Base-by-base conservation (phyloP, 2,888 invertebrate species). In the Furcula furcula region DNA sequence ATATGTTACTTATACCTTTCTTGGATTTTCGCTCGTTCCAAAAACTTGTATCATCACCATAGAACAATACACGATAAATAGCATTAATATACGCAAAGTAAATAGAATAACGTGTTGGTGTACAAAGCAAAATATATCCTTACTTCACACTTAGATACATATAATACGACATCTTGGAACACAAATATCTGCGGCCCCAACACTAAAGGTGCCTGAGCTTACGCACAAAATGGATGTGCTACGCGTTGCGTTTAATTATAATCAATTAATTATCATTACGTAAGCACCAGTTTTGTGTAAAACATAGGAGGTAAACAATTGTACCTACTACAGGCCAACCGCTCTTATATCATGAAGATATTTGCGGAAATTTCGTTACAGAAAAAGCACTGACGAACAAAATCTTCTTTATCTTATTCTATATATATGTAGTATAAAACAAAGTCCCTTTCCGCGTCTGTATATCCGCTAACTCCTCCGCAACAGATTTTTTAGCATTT, bases 171-270 rank as follows among this genome's bases (percentile, higher is more conserved):
- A 48, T 55, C 51, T 55, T 51, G 41, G 45, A 45, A 46, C 33
- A 51, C 46, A 46, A 47, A 48, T 48, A 40, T 39, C 42, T 52
- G 36, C 48, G 37, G 15, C 10, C 14, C 13, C 49, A 45, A 55
- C 46, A 43, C 52, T 52, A 46, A 55, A 59, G 60, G 55, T 56
- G 56, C 46, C 56, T 49, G 53, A 45, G 56, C 46, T 59, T 59
- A 59, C 60, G 48, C 55, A 38, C 48, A 57, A 58, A 59, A 59
- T 59, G 62, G 59, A 59, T 61, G 54, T 55, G 62, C 58, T 47
- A 59, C 48, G 58, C 57, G 58, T 61, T 55, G 52, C 56, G 55
- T 55, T 55, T 61, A 59, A 59, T 59, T 59, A 55, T 58, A 47
- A 45, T 57, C 59, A 55, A 59, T 59, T 59, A 61, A 59, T 59